A percentile compares a stretch with the other conserved stretches of the same genome.
Evolutionary conservation across 2,113 vertebrate genomes (phyloP).

Genomic region (Corythaixoides concolor): DNA sequence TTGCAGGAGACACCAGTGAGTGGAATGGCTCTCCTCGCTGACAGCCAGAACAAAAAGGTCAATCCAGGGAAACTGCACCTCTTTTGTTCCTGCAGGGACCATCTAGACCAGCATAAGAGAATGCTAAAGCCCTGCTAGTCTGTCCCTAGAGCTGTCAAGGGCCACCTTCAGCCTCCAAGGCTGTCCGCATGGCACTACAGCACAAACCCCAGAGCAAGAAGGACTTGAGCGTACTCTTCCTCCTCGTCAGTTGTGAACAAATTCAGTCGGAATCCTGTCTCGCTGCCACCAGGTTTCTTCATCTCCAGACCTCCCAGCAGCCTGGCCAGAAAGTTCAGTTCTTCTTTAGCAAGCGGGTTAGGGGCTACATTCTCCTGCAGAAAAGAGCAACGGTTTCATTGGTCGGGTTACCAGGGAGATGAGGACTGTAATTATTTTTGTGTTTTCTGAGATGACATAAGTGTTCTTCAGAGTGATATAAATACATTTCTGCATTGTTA

Average conservation of each 20-base stretch:
- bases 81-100: not conserved
- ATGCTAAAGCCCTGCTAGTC: not conserved
- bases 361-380: slow-evolving; percentile 85
- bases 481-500: not conserved
- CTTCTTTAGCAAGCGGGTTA: slow-evolving; percentile 96
- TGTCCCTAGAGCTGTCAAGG: not conserved
- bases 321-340: slow-evolving; percentile 91
- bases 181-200: not conserved
- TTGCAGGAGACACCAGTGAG: not conserved
- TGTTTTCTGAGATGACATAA: not conserved
- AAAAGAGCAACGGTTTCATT: not conserved
- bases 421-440: not conserved
- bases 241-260: slow-evolving; percentile 93
- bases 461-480: not conserved
- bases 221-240: slow-evolving; percentile 84
- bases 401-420: not conserved
- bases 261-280: slow-evolving; percentile 88
- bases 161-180: not conserved
- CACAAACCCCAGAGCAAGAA: not conserved
- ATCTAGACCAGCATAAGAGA: not conserved
- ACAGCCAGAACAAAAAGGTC: not conserved
- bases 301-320: slow-evolving; percentile 90
- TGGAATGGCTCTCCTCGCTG: not conserved
- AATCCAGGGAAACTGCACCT: not conserved
- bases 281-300: slow-evolving; percentile 76